A percentile compares a stretch with the other conserved stretches of the same genome.
These are phyloP conservation scores for Aphyosemion australe DNA, from an alignment of 2,113 vertebrate genomes.

Conservation along the genomic window DNA sequence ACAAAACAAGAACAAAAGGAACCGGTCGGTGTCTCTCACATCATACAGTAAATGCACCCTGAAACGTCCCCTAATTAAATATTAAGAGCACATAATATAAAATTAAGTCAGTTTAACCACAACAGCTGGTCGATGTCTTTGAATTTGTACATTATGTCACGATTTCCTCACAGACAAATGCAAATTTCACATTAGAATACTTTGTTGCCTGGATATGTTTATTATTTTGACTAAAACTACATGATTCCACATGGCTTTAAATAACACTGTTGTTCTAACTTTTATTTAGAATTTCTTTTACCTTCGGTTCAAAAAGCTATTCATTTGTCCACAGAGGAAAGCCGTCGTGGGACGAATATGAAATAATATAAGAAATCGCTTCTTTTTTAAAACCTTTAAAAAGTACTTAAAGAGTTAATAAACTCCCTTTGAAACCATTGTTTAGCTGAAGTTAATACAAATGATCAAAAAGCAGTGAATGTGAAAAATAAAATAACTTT, in stretches of 20 bases:
- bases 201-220: background rate
- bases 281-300: no score
- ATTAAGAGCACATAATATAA: constrained; percentile 59
- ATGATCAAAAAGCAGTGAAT: background rate
- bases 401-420: constrained; percentile 22
- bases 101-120: constrained; percentile 37
- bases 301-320: background rate
- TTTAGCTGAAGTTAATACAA: constrained; percentile 25
- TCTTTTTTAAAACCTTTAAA: background rate
- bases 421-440: constrained; percentile 50
- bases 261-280: background rate
- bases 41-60: constrained; percentile 58
- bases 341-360: background rate
- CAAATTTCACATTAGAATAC: constrained; percentile 19
- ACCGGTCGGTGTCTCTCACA: constrained; percentile 49
- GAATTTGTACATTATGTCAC: constrained; percentile 53
- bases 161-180: constrained; percentile 40
- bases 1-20: constrained; percentile 41
- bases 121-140: constrained; percentile 34
- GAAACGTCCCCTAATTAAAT: constrained; percentile 49
- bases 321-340: constrained; percentile 48
- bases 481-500: constrained; percentile 21
- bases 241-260: background rate
- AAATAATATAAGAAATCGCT: background rate
- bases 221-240: constrained; percentile 10